Evolutionary conservation across 2,797 vertebrate genomes (phyloP), one percentile per base, ranked within the genome.

Genomic region (Sebastiscus tertius): DNA sequence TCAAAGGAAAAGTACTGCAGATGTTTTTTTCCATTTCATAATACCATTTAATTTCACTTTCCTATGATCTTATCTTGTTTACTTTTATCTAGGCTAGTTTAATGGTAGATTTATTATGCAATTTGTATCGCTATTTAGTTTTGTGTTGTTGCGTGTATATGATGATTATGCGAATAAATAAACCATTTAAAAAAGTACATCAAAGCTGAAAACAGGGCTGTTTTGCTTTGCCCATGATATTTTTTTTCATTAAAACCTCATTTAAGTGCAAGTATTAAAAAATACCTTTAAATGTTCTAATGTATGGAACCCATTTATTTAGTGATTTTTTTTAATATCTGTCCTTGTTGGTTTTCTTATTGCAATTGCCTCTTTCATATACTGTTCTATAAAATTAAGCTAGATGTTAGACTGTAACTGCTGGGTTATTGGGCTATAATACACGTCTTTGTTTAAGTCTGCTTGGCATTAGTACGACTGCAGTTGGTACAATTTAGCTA

Each of bases 401-500:
- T 14, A 1, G 1, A 33, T 54, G 64, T 22, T 13, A 27, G 5
- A 54, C 8, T 22, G 26, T n/a, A 42, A 24, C 27, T 72, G 14
- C 11, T 65, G 56, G 24, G 33, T 18, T 56, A 33, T 9, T 52
- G 59, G 29, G 58, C 62, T 58, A 80, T 75, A 89, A 84, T 33
- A 70, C 46, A 78, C 54, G 26, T 72, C 70, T 81, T 81, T 88
- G 72, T 89, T 77, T 64, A 66, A 58, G 64, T 75, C 55, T 39
- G 18, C 66, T 68, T 75, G 77, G 67, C 85, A 80, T 78, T 34
- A 63, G 56, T 24, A 83, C 54, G 71, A 55, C 29, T 63, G 55
- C 34, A 84, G 33, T 82, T 54, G 71, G 77, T 83, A 58, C 74
- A 82, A 29, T 80, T 87, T 33, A 80, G 56, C 70, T 36, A 81